Base-by-base conservation (phyloP, 2,888 invertebrate species). In the Agrotis puta region DNA sequence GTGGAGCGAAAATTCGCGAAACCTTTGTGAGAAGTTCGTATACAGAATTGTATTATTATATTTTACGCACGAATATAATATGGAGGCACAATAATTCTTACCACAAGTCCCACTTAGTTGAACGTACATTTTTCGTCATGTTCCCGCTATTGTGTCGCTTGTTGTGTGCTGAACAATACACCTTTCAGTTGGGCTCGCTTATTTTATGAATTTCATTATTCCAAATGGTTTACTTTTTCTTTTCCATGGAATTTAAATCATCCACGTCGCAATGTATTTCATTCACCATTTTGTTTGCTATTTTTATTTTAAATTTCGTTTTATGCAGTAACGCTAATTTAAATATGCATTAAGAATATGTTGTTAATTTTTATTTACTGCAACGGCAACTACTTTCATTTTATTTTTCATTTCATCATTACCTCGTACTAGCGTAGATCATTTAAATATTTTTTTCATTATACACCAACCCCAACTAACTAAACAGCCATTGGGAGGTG, bases 401-500 rank as follows among this genome's bases (percentile, higher is more conserved):
- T 6, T 43, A 13, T 57, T 24, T n/a, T 13, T 22, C 50, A 7
- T 47, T 7, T n/a, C 3, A 57, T n/a, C 20, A 20, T 24, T 45
- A 45, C n/a, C 33, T 20, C 53, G 33, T 39, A 13, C 1, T 33
- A 11, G 54, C 54, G 13, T 54, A 56, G 43, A 62, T 27, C 9
- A 70, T 78, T 78, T 75, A 45, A 72, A 67, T 79, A 57, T 76
- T 74, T 74, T 63, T 70, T 54, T 67, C 24, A 47, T 43, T 61
- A 53, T 59, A 75, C 39, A 65, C 62, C 63, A 77, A 39, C 24
- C 68, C 58, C 45, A 70, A 79, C 59, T 64, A 59, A 67, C 74
- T 54, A 65, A 74, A 81, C 64, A 80, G 74, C 81, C 77, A 82
- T 79, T 84, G 56, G 77, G 64, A 79, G 77, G 81, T 85, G 82